Base-by-base conservation (phyloP, 2,113 vertebrate species). In the Corythoichthys haematopterus region DNA sequence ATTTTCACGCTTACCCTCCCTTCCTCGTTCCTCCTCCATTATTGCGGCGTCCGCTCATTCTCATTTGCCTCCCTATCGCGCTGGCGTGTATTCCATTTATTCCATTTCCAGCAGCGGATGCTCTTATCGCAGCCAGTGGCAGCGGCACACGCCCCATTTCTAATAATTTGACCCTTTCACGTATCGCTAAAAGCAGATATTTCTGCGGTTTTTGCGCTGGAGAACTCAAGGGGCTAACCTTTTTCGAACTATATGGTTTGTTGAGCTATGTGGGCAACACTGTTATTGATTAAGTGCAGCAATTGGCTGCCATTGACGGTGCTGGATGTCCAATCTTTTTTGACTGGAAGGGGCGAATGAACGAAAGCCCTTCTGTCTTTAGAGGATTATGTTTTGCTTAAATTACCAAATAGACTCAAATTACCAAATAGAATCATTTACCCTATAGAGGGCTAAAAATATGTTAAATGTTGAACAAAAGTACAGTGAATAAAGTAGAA, bases 11-110 rank as follows among this genome's bases (percentile, higher is more conserved):
- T 55, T 35, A 55, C 20, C 52, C 28, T 14, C 20, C 55, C 33
- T 12, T 12, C 33, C 55, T 33, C 76, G 66, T 75, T 71, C 40
- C 62, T 72, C 20, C 57, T 73, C 60, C 48, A 72, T 78, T 82
- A 68, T 68, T 40, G 61, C 59, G 63, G 45, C 66, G 68, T 66
- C 62, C 38, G 65, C 79, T 69, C 60, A 69, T 74, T 69, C 60
- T 69, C 40, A 64, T 68, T 73, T 66, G 45, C 64, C 13, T 65
- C 47, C 35, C 60, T 62, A 46, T 62, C 40, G 9, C n/a, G 43
- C 72, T 73, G 76, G 65, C 74, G 79, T 69, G 78, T 83, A 84
- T 84, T 84, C 84, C 85, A 86, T 89, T 86, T 84, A 83, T 55
- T 36, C 55, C 43, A 45, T 62, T 62, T 62, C 60, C 36, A 46